Base-by-base conservation (phyloP, 2,113 vertebrate genomes). In the Prionailurus bengalensis region DNA sequence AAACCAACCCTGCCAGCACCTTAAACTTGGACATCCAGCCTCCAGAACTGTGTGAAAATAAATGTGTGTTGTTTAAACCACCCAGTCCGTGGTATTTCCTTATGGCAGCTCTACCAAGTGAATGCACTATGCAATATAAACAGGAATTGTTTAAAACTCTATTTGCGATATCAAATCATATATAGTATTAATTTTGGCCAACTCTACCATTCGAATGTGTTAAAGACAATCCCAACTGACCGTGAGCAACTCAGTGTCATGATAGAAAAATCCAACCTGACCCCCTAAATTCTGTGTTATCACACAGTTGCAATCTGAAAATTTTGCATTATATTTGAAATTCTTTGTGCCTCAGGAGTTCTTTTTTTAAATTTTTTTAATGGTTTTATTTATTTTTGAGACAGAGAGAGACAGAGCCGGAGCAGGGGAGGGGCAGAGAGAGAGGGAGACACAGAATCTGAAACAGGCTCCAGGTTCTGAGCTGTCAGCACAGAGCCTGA, bases 171-270 rank as follows among this genome's bases (percentile, higher is more conserved):
- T 85, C 39, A 81, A 91, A 78, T 68, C 39, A 97, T 81, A 74
- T n/a, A 97, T 5, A 92, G 19, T 74, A 81, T 39, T 91, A 48
- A 92, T 79, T 96, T 95, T 86, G 74, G 33, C 36, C 92, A 95
- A 45, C 2, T 8, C 39, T 91, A 76, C 21, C 42, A 80, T 31
- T 29, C 23, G 58, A 81, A 48, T 89, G 15, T 55, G 74, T 80
- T 55, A n/a, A 86, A 94, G 61, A 82, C 7, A 80, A 68, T 71
- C 21, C 21, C 31, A 94, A 74, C 5, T 39, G 23, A 89, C 25
- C 68, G 0, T 68, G 14, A 53, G 27, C 39, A 94, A 33, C 5
- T 73, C 53, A 70, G 4, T n/a, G 17, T 80, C 13, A 73, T 14
- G 7, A 19, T 7, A 92, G 14, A 55, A 74, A 92, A 71, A 55